A percentile compares a stretch with the other conserved stretches of the same genome.
phyloP scores from a whole-genome alignment of 2,888 invertebrate species.

The Ophioninae sp. region DNA sequence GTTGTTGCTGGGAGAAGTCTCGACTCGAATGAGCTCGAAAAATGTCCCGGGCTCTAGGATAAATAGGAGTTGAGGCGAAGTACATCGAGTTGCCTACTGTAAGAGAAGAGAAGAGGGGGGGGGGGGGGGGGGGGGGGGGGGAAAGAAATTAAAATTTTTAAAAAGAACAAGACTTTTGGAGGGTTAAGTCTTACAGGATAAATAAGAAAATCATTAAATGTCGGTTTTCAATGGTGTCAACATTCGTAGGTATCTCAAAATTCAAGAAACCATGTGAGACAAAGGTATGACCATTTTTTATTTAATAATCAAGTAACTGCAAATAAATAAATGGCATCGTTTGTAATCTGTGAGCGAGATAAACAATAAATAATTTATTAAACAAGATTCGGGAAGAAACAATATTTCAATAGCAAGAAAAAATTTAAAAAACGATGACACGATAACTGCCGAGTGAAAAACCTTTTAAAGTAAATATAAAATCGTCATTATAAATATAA shows the following conservation, averaged over 20 bases:
- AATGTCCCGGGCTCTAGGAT: constrained; percentile 25
- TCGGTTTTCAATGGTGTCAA: neutral
- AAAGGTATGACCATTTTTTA: too few species aligned
- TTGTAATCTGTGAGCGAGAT: neutral
- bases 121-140: too few species aligned
- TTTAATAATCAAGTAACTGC: too few species aligned
- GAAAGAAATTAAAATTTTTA: constrained; percentile 12
- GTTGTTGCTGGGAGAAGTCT: constrained; percentile 5
- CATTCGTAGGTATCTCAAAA: too few species aligned
- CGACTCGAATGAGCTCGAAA: constrained; percentile 17
- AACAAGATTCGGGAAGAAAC: neutral
- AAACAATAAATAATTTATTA: constrained; percentile 17
- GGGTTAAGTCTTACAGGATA: neutral
- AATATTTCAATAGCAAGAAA: too few species aligned
- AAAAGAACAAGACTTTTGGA: neutral
- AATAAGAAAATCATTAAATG: neutral
- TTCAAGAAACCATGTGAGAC: too few species aligned
- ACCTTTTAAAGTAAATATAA: too few species aligned
- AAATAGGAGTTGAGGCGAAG: constrained; percentile 41
- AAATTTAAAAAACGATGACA: too few species aligned
- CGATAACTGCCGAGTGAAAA: too few species aligned
- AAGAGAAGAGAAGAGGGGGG: neutral
- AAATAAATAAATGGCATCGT: too few species aligned
- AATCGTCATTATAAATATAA: too few species aligned
- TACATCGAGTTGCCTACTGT: constrained; percentile 7